Evolutionary conservation across 2,113 vertebrate genomes (phyloP).

Genomic region (Pitta sordida): DNA sequence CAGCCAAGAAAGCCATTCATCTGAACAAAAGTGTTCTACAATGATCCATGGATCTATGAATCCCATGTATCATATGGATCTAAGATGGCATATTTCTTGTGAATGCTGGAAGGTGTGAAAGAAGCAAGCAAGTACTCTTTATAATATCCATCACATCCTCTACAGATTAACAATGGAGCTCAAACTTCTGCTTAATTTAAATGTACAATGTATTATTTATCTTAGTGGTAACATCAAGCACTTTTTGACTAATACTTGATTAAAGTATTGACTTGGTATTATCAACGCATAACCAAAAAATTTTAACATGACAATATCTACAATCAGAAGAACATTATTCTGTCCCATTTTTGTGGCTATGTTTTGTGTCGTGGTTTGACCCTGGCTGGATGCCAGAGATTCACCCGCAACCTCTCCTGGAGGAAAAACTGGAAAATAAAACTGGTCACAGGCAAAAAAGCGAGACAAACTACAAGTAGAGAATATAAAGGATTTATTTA

Average conservation of each 20-base stretch:
- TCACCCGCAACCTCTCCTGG: too few relatives aligned
- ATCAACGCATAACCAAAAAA: neutral
- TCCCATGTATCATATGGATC: accelerated
- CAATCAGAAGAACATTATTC: neutral
- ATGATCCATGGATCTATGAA: neutral
- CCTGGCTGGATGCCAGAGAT: too few relatives aligned
- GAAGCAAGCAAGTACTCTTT: neutral
- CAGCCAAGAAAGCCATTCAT: neutral
- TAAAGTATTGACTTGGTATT: neutral
- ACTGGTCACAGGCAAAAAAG: too few relatives aligned
- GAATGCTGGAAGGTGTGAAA: neutral
- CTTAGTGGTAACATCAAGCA: neutral
- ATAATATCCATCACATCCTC: neutral
- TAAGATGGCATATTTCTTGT: neutral
- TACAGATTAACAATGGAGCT: neutral
- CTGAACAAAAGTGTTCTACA: neutral
- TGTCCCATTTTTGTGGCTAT: neutral
- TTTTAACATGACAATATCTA: neutral
- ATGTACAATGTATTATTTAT: neutral
- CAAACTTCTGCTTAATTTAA: neutral
- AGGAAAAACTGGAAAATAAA: too few relatives aligned
- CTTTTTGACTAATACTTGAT: neutral
- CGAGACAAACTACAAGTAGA: too few relatives aligned
- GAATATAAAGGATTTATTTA: too few relatives aligned
- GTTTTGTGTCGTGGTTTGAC: too few relatives aligned